These are phyloP conservation scores for Busseola fusca DNA, from an alignment of 2,888 invertebrate genomes.

Conservation along the genomic window DNA sequence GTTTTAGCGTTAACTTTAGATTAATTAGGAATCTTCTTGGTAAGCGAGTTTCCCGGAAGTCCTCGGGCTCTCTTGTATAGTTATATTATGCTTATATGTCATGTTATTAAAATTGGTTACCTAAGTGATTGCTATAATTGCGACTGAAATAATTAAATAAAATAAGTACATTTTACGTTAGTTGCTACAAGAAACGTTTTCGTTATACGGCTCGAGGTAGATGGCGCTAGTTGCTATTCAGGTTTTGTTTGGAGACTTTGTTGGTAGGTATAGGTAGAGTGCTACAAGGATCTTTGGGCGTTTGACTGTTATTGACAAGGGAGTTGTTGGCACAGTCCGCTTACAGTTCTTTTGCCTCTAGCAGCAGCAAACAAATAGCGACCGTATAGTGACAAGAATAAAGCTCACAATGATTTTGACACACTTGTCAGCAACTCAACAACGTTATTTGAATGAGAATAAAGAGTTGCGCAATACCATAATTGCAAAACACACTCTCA, in stretches of 20 bases:
- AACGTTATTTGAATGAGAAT: too few relatives aligned
- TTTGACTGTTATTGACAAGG: neutral
- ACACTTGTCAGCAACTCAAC: neutral
- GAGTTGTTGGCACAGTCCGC: neutral
- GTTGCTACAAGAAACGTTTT: neutral
- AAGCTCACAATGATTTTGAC: neutral
- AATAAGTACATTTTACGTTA: neutral
- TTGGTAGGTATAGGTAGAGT: neutral
- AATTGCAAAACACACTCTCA: too few relatives aligned
- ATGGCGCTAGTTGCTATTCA: neutral
- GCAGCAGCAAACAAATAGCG: too few relatives aligned
- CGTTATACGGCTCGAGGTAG: neutral
- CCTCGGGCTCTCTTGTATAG: neutral
- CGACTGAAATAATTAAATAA: conserved; percentile 3
- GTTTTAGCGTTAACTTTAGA: conserved; percentile 22
- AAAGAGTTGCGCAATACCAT: too few relatives aligned
- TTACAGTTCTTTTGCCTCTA: too few relatives aligned
- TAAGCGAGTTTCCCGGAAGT: conserved; percentile 31
- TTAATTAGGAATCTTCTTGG: conserved; percentile 12
- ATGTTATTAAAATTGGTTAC: conserved; percentile 20
- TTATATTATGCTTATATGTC: conserved; percentile 1
- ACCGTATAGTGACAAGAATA: too few relatives aligned
- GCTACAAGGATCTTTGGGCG: neutral
- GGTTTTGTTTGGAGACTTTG: neutral
- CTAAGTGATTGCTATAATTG: conserved; percentile 2